Evolutionary conservation across 2,113 vertebrate genomes (phyloP).

Genomic region (Chaetops frenatus): DNA sequence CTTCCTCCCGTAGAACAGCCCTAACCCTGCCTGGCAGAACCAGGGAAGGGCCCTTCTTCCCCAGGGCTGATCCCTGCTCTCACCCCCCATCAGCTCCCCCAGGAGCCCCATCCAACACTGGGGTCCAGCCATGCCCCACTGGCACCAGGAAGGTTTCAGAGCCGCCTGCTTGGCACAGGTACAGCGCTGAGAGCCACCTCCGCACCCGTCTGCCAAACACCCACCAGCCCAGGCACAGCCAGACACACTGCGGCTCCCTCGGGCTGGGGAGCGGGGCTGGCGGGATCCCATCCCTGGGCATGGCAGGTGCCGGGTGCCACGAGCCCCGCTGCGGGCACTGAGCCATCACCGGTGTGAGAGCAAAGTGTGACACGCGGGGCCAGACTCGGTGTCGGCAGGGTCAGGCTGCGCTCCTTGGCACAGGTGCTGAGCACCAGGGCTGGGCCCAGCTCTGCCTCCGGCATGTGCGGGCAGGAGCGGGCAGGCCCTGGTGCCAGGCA

Average conservation of each 20-base stretch:
- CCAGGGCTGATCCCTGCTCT: accelerated
- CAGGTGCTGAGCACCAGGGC: background rate
- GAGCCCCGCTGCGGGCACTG: accelerated
- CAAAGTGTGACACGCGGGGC: accelerated
- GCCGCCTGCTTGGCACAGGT: background rate
- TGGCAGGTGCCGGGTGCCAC: accelerated
- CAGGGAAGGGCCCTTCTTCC: background rate
- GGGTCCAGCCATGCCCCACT: background rate
- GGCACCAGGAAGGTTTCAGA: background rate
- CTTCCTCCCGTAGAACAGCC: background rate
- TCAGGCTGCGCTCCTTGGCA: background rate
- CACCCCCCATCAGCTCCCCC: accelerated
- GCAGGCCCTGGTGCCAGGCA: background rate
- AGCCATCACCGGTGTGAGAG: accelerated
- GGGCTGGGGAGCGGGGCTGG: background rate
- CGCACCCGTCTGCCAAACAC: background rate
- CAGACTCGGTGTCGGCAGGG: background rate
- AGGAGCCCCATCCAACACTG: accelerated
- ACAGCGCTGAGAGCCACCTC: background rate
- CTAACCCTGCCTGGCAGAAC: background rate
- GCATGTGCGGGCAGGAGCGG: background rate
- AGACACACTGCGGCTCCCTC: background rate
- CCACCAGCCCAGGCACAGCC: background rate
- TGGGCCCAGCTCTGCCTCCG: background rate
- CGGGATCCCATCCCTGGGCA: background rate